Conservation (phyloP, 30 jellyfish, hydroid and myxozoan genomes). For the Aurelia coerulea region DNA sequence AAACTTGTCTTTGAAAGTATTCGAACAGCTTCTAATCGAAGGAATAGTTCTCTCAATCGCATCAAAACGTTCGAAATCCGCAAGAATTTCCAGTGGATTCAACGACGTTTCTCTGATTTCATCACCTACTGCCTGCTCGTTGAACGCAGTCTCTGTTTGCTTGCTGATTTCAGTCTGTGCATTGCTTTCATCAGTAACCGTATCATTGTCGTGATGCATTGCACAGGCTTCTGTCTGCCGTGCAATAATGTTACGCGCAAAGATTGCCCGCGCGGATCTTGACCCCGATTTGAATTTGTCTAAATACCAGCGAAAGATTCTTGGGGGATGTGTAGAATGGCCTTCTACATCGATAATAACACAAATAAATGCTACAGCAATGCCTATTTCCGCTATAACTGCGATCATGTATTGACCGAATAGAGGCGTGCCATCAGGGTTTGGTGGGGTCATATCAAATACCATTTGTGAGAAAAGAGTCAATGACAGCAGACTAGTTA, state of each 20-base stretch:
- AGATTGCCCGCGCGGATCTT: too few relatives aligned
- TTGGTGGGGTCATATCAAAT: constrained; percentile 68
- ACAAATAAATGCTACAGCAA: constrained; percentile 24
- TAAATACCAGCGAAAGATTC: constrained; percentile 4
- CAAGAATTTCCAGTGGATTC: too few relatives aligned
- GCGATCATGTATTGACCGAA: constrained; percentile 50
- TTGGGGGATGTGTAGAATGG: constrained; percentile 19
- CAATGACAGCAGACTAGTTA: constrained; percentile 65
- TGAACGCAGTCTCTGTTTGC: too few relatives aligned
- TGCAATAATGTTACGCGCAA: too few relatives aligned
- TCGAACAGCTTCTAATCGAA: neutral
- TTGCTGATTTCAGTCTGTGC: too few relatives aligned
- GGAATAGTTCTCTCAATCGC: neutral
- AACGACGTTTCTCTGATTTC: too few relatives aligned
- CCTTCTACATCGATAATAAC: constrained; percentile 17
- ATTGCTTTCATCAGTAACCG: too few relatives aligned
- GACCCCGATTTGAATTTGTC: neutral
- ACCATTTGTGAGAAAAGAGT: constrained; percentile 61
- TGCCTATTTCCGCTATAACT: constrained; percentile 22
- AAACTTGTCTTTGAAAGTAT: constrained; percentile 6
- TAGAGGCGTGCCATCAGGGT: constrained; percentile 71
- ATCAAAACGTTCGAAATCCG: neutral
- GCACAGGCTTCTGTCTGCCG: too few relatives aligned
- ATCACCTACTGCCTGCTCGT: too few relatives aligned
- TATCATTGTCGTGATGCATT: too few relatives aligned